A percentile compares a stretch with the other conserved stretches of the same genome.
These are phyloP conservation scores for Martes martes DNA, from an alignment of 2,113 vertebrate species.

Conservation along the genomic window DNA sequence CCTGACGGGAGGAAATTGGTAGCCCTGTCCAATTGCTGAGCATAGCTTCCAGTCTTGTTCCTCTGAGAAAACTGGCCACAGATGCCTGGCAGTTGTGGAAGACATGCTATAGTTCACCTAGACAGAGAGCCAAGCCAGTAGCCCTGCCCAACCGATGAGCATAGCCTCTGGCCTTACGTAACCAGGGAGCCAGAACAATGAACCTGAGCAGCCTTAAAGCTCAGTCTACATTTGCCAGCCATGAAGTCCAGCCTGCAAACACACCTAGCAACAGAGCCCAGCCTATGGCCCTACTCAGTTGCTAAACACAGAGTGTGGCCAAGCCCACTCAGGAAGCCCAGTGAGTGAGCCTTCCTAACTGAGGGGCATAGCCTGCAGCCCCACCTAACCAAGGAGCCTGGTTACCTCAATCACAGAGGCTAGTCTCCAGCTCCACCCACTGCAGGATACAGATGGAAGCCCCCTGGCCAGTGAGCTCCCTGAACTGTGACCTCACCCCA, in stretches of 20 bases:
- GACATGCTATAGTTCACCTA: background rate
- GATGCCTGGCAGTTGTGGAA: background rate
- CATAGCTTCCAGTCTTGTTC: background rate
- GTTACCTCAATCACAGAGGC: background rate
- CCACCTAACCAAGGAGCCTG: background rate
- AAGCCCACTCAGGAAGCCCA: background rate
- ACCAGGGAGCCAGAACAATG: background rate
- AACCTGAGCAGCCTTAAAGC: background rate
- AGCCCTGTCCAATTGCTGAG: background rate
- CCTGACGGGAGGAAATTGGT: background rate
- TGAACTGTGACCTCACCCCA: background rate
- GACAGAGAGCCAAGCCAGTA: background rate
- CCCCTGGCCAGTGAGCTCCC: background rate
- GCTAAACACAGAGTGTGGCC: background rate
- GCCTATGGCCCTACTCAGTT: background rate
- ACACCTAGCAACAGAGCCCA: background rate
- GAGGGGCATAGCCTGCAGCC: background rate
- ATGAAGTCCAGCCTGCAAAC: background rate
- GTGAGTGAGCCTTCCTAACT: background rate
- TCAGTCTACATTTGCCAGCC: background rate
- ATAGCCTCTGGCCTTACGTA: background rate
- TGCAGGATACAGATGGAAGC: background rate
- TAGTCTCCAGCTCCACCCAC: background rate
- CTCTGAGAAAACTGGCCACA: background rate
- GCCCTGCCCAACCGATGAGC: background rate